Evolutionary conservation across 2,797 vertebrate species (phyloP), one percentile per base, ranked within the genome.

Genomic region (Manis crassicaudata): DNA sequence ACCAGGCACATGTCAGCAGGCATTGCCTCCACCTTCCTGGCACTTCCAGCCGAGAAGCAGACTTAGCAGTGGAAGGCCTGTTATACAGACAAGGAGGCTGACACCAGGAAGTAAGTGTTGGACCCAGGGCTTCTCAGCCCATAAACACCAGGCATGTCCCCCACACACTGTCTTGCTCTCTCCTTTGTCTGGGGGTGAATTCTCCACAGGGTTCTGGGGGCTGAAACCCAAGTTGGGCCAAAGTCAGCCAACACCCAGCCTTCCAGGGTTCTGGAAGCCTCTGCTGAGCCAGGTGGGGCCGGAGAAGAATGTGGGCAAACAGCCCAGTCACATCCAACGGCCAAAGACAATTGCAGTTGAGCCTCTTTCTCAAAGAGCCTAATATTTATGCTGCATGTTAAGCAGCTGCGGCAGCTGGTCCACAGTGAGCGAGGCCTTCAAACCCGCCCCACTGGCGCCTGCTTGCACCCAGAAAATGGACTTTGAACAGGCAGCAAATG

Each of bases 401-500:
- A 98, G 97, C 37, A 73, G 96, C 95, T 97, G 98, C 82, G 27
- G 93, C 96, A 98, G 96, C 89, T 81, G 94, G 32, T 82, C 86
- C 83, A 40, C 40, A 8, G 25, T 0, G 9, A 8, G 25, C 0
- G 9, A 98, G 91, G 90, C 96, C 96, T 52, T 97, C 87, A 81
- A 96, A 97, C 97, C 98, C 85, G 79, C 97, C 98, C 97, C 88
- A 32, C 98, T 73, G 70, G 93, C 94, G 86, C 96, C 96, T 84
- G 95, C 98, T 95, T 87, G 3, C 88, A 96, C 94, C 95, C 96
- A 97, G 97, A 93, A 98, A 98, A 98, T 95, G 97, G 98, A 97
- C 98, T 98, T 98, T 93, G 96, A 98, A 98, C 95, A 98, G 98
- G 97, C 94, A 87, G 92, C 94, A 98, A 98, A 98, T 98, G 98